Conservation (phyloP, 2,113 vertebrate species). For the Misgurnus mizolepis region DNA sequence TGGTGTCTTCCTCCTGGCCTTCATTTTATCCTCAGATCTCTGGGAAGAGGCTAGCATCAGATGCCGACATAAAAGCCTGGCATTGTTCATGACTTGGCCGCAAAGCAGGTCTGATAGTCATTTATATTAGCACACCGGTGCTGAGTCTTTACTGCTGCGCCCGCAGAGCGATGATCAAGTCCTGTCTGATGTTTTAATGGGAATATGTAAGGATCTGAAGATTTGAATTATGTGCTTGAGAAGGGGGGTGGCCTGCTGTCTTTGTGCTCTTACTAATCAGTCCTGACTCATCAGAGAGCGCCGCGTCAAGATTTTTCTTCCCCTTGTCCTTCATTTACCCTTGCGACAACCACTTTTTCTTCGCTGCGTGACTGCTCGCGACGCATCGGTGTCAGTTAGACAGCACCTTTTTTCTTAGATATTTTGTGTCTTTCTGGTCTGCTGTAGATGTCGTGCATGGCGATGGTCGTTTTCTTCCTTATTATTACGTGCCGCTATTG, state of each 20-base stretch:
- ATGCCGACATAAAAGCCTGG: constrained; percentile 33
- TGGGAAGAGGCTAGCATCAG: constrained; percentile 3
- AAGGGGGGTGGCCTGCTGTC: constrained; percentile 64
- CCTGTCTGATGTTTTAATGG: constrained; percentile 65
- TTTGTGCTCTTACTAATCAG: constrained; percentile 53
- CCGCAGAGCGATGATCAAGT: constrained; percentile 48
- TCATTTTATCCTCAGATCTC: constrained; percentile 17
- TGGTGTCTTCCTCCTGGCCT: background rate
- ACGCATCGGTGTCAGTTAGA: constrained; percentile 59
- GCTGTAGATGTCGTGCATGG: constrained; percentile 61
- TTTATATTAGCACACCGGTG: constrained; percentile 3
- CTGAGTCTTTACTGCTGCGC: constrained; percentile 26
- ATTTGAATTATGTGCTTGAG: constrained; percentile 54
- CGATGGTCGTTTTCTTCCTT: constrained; percentile 72
- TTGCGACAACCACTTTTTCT: constrained; percentile 61
- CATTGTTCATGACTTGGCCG: constrained; percentile 22
- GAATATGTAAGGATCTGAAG: constrained; percentile 43
- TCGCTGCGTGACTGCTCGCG: constrained; percentile 44
- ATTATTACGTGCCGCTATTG: constrained; percentile 67
- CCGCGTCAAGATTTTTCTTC: constrained; percentile 44
- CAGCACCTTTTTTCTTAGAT: constrained; percentile 56
- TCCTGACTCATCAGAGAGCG: constrained; percentile 50
- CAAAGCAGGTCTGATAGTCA: constrained; percentile 46
- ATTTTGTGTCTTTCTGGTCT: background rate
- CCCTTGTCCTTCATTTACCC: constrained; percentile 67